Percentiles rank a stretch among this genome's conserved stretches.
phyloP scores from a whole-genome alignment of 2,888 invertebrate species.

The Pollenia griseotomentosa region DNA sequence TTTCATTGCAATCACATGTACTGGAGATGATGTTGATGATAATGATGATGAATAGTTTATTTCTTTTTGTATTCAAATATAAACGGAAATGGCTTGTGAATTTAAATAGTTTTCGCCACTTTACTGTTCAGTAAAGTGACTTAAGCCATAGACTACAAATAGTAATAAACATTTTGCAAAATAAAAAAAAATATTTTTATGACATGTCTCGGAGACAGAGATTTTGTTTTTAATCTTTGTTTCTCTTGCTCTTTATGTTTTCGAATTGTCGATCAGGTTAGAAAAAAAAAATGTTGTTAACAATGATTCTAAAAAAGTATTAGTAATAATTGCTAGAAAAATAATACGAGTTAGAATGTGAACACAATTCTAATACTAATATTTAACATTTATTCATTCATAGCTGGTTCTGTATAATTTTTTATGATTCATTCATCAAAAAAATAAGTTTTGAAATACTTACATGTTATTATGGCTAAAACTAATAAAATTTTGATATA shows the following conservation, averaged over 20 bases:
- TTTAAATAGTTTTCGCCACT: constrained; percentile 52
- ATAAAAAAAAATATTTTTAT: constrained; percentile 22
- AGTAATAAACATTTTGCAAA: background rate
- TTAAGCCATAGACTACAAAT: constrained; percentile 9
- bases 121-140: constrained; percentile 40
- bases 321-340: constrained; percentile 18
- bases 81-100: constrained; percentile 66
- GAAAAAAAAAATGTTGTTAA: constrained; percentile 6
- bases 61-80: constrained; percentile 22
- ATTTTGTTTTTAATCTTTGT: background rate
- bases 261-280: background rate
- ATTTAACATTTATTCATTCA: constrained; percentile 43
- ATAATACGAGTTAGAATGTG: constrained; percentile 33
- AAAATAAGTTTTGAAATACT: background rate
- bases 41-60: constrained; percentile 36
- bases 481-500: background rate
- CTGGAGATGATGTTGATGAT: constrained; percentile 14
- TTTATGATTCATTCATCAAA: constrained; percentile 40
- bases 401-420: constrained; percentile 36
- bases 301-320: constrained; percentile 23
- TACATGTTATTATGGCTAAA: background rate
- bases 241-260: background rate
- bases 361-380: constrained; percentile 20
- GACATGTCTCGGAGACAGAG: constrained; percentile 10
- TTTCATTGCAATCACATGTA: constrained; percentile 13